Percentiles rank a stretch among this genome's conserved stretches.
These are phyloP conservation scores for Acanthis flammea DNA, from an alignment of 2,797 vertebrate species.

Conservation along the genomic window DNA sequence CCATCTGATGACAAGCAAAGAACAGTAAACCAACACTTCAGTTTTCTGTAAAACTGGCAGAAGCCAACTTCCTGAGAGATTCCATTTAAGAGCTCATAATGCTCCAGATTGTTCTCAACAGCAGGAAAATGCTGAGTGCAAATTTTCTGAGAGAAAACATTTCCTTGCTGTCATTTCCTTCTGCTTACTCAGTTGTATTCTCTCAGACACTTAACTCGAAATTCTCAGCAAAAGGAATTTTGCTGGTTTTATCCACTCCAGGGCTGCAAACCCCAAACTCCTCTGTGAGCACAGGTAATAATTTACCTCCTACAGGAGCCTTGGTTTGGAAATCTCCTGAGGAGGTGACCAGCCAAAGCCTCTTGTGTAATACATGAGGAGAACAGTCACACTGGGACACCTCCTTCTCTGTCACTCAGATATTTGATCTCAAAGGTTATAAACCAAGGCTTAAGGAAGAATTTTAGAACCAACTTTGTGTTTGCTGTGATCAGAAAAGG, in stretches of 20 bases:
- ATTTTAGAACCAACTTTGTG: background rate
- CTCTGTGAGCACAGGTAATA: background rate
- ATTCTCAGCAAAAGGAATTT: background rate
- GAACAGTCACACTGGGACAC: background rate
- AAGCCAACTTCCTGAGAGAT: background rate
- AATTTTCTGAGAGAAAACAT: background rate
- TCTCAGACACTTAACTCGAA: background rate
- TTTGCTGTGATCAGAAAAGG: background rate
- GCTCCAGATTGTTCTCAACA: background rate
- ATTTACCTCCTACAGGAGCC: fast-evolving
- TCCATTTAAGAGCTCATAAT: background rate
- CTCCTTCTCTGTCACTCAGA: background rate
- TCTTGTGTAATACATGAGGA: background rate
- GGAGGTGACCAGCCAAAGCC: background rate
- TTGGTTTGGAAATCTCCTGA: background rate
- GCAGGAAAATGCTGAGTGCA: background rate
- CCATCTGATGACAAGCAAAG: background rate
- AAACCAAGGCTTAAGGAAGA: background rate
- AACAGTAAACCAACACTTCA: background rate
- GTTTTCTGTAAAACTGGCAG: background rate
- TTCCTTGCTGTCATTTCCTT: background rate
- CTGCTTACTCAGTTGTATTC: background rate
- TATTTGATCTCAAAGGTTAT: background rate
- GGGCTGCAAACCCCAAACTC: background rate
- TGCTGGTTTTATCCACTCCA: background rate